Percentiles rank a stretch among this genome's conserved stretches.
Evolutionary conservation across 2,888 invertebrate genomes (phyloP).

Genomic region (Embidobia sp.): DNA sequence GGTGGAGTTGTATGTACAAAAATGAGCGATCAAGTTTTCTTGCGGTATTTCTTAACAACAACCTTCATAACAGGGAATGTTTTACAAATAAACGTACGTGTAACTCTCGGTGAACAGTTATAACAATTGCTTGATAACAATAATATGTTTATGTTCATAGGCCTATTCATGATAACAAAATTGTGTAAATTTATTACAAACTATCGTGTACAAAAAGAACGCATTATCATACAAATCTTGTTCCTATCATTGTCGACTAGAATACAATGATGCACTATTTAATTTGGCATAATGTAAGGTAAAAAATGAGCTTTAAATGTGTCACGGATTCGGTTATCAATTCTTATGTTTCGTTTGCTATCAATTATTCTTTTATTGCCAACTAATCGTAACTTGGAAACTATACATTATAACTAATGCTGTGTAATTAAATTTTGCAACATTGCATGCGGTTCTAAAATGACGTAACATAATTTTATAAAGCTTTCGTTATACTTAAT

Average conservation of each 20-base stretch:
- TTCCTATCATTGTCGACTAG: conserved; percentile 17
- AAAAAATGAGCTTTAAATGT: conserved; percentile 22
- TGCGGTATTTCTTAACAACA: conserved; percentile 45
- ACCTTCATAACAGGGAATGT: conserved; percentile 1
- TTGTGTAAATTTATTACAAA: conserved; percentile 42
- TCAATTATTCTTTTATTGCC: no score
- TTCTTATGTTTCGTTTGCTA: neutral
- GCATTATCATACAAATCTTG: conserved; percentile 39
- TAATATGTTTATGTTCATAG: conserved; percentile 33
- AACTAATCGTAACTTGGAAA: no score
- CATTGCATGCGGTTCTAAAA: conserved; percentile 20
- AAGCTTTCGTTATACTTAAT: conserved; percentile 29
- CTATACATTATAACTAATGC: conserved; percentile 17
- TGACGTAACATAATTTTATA: conserved; percentile 28
- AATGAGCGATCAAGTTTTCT: conserved; percentile 10
- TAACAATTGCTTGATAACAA: conserved; percentile 55
- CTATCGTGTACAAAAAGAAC: conserved; percentile 55
- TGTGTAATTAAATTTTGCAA: conserved; percentile 38
- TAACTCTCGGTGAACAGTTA: conserved; percentile 40
- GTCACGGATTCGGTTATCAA: neutral
- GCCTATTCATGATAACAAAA: conserved; percentile 54
- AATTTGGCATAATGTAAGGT: conserved; percentile 16
- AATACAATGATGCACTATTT: conserved; percentile 38
- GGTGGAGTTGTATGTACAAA: conserved; percentile 23
- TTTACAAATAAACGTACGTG: conserved; percentile 21